These are phyloP conservation scores for Canis aureus DNA, from an alignment of 2,113 vertebrate genomes.

Conservation along the genomic window DNA sequence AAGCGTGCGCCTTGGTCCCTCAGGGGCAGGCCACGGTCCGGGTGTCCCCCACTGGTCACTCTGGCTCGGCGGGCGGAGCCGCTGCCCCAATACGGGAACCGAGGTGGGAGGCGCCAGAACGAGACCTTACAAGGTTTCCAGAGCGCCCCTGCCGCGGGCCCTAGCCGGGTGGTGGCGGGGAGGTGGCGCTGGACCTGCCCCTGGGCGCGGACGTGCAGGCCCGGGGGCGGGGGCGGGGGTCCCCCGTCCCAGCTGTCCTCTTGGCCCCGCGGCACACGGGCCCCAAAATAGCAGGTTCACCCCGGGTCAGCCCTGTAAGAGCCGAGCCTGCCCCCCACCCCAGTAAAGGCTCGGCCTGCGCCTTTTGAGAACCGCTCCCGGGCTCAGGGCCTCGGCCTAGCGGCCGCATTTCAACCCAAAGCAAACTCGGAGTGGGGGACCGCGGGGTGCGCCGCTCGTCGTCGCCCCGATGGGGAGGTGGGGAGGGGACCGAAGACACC, in stretches of 20 bases:
- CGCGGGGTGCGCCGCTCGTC: too few species aligned
- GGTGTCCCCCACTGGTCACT: neutral
- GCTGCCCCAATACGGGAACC: neutral
- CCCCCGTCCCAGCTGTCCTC: constrained; percentile 60
- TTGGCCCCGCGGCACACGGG: neutral
- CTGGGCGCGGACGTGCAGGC: neutral
- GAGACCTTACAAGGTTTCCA: constrained; percentile 49
- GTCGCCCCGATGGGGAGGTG: neutral
- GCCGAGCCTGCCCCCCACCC: neutral
- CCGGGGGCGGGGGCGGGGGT: constrained; percentile 1
- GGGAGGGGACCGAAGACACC: neutral
- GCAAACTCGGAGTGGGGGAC: neutral
- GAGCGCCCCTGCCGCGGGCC: neutral
- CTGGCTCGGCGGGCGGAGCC: neutral
- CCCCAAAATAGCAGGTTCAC: constrained; percentile 72
- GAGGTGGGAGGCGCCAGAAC: neutral
- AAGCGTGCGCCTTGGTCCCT: neutral
- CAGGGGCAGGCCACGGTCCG: neutral
- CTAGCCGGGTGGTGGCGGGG: neutral
- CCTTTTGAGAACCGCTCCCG: neutral
- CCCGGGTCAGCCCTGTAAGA: neutral
- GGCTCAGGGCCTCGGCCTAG: neutral
- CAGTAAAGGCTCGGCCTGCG: neutral
- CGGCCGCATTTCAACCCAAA: neutral
- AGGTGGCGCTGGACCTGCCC: neutral